Base-by-base conservation (phyloP, 2,888 invertebrate genomes). In the Mantis religiosa region DNA sequence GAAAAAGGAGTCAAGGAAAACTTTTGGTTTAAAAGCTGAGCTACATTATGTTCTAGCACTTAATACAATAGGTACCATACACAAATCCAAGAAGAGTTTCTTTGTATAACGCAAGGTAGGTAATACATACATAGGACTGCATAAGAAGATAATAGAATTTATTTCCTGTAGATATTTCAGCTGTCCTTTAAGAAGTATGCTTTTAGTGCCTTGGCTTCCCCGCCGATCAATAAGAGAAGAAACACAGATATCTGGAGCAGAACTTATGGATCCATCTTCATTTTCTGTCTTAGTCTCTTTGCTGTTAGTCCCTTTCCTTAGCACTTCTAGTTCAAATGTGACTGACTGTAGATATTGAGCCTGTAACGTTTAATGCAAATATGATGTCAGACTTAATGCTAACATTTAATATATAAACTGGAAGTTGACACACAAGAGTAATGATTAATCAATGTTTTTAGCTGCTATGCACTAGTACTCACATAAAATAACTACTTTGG, bases 141-240 rank as follows among this genome's bases (percentile, higher is more conserved):
- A 98, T 1, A 98, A 94, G 92, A 97, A 98, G 89, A 98, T 96
- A 82, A 98, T 95, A 0, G 96, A 95, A 90, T 97, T 96, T 89
- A 97, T 96, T 91, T 98, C 97, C 82, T 96, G 95, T 20, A 98
- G 94, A 91, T 96, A 96, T 91, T 96, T 95, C 95, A 98, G 97
- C 91, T 98, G 98, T 4, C 98, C 98, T 91, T 97, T 96, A 14
- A 98, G 94, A 28, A 98, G 93, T 83, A 98, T 96, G 87, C 97
- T 96, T 30, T 95, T 94, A 0, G 95, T 93, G 2, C 96, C 96
- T 91, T 96, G 96, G 28, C 96, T 96, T 1, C 95, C 95, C 3
- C 95, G 94, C 0, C 96, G 93, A 89, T 95, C 89, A 20, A 71
- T 71, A 71, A 71, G 54, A 71, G 20, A 6, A 71, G 54, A 41